Base-by-base conservation (phyloP, 1,140 invertebrate species). In the Drosophila bocqueti region DNA sequence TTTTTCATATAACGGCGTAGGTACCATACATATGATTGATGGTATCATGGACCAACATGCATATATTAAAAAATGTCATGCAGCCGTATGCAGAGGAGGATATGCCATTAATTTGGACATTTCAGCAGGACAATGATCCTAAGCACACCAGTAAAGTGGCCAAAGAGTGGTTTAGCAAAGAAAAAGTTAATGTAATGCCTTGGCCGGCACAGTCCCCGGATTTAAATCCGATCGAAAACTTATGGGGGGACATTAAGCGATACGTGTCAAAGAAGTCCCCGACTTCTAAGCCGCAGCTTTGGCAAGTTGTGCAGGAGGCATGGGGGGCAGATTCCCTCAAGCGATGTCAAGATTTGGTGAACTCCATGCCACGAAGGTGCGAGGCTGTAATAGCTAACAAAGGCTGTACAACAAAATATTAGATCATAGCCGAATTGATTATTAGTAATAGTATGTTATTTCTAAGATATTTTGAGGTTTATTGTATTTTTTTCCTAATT, bases 1-100 rank as follows among this genome's bases (percentile, higher is more conserved):
- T 21, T 54, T 45, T 29, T 54, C 49, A 4, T 64, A 47, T 5
- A 57, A 7, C 2, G 43, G 21, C 16, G 42, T 58, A 6, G 42
- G 63, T 47, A 52, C 52, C 1, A 38, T 47, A n/a, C 21, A 66
- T 29, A n/a, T n/a, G n/a, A n/a, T n/a, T n/a, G n/a, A n/a, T n/a
- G n/a, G n/a, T n/a, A n/a, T n/a, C n/a, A n/a, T n/a, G n/a, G n/a
- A n/a, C n/a, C n/a, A n/a, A n/a, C n/a, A n/a, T n/a, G n/a, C n/a
- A n/a, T n/a, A n/a, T n/a, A n/a, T n/a, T n/a, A n/a, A n/a, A n/a
- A n/a, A n/a, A n/a, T n/a, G n/a, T n/a, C n/a, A n/a, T n/a, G n/a
- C n/a, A n/a, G n/a, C n/a, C n/a, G n/a, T n/a, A n/a, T n/a, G n/a
- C n/a, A n/a, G n/a, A n/a, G n/a, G n/a, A n/a, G n/a, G n/a, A n/a